phyloP scores from a whole-genome alignment of 2,797 vertebrate species.

The Poeciliopsis infans region DNA sequence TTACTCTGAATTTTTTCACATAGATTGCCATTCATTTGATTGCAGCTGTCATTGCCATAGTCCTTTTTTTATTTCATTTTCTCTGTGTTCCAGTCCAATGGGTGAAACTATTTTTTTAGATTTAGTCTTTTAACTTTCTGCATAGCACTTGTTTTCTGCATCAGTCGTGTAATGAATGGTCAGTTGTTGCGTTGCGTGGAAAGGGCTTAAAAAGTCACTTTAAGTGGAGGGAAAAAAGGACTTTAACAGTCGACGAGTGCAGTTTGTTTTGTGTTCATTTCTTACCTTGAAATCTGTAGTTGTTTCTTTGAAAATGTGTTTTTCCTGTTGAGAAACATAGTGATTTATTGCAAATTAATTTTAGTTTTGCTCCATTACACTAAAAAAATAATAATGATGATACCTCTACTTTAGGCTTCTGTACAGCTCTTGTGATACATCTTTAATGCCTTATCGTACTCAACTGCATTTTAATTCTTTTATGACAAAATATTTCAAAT shows the following conservation, averaged over 20 bases:
- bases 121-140: slow-evolving; percentile 68
- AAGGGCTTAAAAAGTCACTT: slow-evolving; percentile 67
- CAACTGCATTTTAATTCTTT: slow-evolving; percentile 84
- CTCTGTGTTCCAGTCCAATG: slow-evolving; percentile 63
- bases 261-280: slow-evolving; percentile 77
- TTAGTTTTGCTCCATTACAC: slow-evolving; percentile 75
- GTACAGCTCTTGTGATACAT: slow-evolving; percentile 85
- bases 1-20: slow-evolving; percentile 58
- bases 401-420: slow-evolving; percentile 84
- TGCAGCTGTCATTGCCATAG: slow-evolving; percentile 74
- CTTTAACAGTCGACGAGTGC: slow-evolving; percentile 39
- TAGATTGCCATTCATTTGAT: slow-evolving; percentile 71
- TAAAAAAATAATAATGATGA: slow-evolving; percentile 58
- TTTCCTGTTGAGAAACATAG: slow-evolving; percentile 77
- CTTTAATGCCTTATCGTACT: slow-evolving; percentile 86
- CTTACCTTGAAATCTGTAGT: slow-evolving; percentile 71
- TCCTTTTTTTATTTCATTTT: slow-evolving; percentile 38
- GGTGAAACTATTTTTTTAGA: slow-evolving; percentile 70
- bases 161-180: slow-evolving; percentile 49
- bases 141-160: slow-evolving; percentile 69
- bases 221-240: slow-evolving; percentile 35
- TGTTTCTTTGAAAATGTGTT: slow-evolving; percentile 69
- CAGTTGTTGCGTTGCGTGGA: slow-evolving; percentile 61
- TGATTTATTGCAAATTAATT: slow-evolving; percentile 63
- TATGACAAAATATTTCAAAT: slow-evolving; percentile 83